Evolutionary conservation across 2,113 vertebrate species (phyloP), one percentile per base, ranked within the genome.

Genomic region (Zosterops lateralis): DNA sequence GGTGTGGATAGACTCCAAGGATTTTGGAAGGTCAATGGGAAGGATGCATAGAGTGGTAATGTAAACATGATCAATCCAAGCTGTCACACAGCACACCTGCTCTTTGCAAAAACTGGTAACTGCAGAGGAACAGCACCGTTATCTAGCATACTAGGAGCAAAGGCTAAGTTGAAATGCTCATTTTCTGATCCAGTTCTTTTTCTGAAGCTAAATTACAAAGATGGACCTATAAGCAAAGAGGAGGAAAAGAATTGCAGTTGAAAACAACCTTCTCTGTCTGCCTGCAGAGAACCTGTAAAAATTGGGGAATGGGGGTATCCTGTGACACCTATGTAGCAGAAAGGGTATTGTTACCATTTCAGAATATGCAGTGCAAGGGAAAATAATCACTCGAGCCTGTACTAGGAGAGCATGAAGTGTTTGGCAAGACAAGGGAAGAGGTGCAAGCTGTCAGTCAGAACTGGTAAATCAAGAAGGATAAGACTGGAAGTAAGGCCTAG

Each of bases 391-490:
- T 83, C 0, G 1, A 77, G 42, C 5, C 1, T 36, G 26, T 50
- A 17, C 21, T 66, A 25, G 56, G 62, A 93, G 77, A 79, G 44
- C 29, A 36, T 1, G 3, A 3, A 13, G 51, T 48, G n/a, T 74
- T 84, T 95, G 61, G 57, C 66, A 78, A 71, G 53, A 51, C 7
- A 28, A 71, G 40, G 28, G n/a, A 67, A 91, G 76, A 84, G 38
- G 47, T 10, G 9, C 25, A 77, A 87, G 36, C 57, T 83, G 42
- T 76, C 66, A 91, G 50, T n/a, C 62, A 65, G 57, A 87, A 68
- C 77, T 91, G 36, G 67, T 93, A 89, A 82, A 82, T 82, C 84
- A 57, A 76, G 91, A 84, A 84, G 74, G 71, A 16, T 89, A 65
- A 82, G 66, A 66, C 56, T 73, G 28, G 77, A 89, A 87, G 29